A percentile compares a stretch with the other conserved stretches of the same genome.
These are phyloP conservation scores for Cryptosula pallasiana DNA, from an alignment of 2,888 invertebrate genomes.

Conservation along the genomic window DNA sequence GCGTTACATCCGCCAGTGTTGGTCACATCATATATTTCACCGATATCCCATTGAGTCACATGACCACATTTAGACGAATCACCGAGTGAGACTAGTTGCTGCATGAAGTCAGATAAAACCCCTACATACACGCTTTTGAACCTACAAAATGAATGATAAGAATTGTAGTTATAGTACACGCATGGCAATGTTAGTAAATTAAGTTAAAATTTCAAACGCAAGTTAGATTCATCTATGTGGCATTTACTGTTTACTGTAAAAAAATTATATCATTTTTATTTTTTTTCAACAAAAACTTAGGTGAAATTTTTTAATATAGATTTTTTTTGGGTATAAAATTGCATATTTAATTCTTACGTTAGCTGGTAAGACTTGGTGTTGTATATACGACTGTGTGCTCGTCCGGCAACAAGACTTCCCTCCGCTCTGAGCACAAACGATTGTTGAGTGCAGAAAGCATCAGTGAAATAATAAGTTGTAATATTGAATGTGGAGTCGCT, in stretches of 20 bases:
- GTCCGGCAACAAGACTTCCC: not conserved
- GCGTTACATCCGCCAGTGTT: not conserved
- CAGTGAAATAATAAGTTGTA: not conserved
- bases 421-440: not conserved
- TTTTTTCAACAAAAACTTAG: no score
- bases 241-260: no score
- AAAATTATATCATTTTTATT: no score
- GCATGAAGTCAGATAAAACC: not conserved
- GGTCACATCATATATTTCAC: slow-evolving; percentile 1
- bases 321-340: no score
- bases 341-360: not conserved
- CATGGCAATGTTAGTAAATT: no score
- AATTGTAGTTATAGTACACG: no score
- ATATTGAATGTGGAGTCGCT: not conserved
- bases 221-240: no score
- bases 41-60: not conserved
- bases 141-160: not conserved
- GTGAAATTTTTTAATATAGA: no score
- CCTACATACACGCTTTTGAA: not conserved
- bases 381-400: not conserved
- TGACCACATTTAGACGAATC: not conserved
- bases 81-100: not conserved
- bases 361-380: not conserved
- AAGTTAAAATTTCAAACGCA: no score
- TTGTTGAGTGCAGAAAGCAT: not conserved